These are phyloP conservation scores for Atractosteus spatula DNA, from an alignment of 2,113 vertebrate species.

Conservation along the genomic window DNA sequence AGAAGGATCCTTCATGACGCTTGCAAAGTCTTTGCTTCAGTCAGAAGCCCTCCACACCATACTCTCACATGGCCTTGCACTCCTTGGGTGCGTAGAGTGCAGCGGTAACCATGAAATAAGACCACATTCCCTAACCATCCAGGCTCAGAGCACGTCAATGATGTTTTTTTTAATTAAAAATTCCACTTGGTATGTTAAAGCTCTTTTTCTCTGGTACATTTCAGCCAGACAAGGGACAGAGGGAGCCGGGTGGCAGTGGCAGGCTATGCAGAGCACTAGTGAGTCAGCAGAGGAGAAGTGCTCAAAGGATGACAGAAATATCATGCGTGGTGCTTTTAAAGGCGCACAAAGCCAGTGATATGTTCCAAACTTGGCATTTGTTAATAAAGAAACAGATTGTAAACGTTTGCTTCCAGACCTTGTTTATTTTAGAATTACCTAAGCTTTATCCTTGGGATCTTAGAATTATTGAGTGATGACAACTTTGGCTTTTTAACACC, in stretches of 20 bases:
- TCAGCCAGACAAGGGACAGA: not conserved
- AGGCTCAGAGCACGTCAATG: too few relatives aligned
- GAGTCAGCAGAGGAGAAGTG: not conserved
- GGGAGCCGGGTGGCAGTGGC: not conserved
- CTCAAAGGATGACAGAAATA: not conserved
- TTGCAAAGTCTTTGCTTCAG: conserved; percentile 39
- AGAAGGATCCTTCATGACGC: conserved; percentile 29
- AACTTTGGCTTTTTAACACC: conserved; percentile 18
- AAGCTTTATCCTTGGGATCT: not conserved
- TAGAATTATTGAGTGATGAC: conserved; percentile 30
- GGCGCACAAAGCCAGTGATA: not conserved
- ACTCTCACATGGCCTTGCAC: conserved; percentile 17
- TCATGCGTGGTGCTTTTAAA: not conserved
- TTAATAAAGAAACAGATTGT: not conserved
- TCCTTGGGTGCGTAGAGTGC: conserved; percentile 26
- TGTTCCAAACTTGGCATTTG: not conserved
- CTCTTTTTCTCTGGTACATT: not conserved
- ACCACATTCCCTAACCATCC: too few relatives aligned
- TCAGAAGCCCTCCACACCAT: conserved; percentile 18
- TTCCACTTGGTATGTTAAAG: not conserved
- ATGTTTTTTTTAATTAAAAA: not conserved
- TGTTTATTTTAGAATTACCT: not conserved
- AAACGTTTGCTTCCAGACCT: not conserved
- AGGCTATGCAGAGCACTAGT: not conserved
- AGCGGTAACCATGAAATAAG: not conserved